Percentiles rank a stretch among this genome's conserved stretches.
These are phyloP conservation scores for Limosa lapponica DNA, from an alignment of 2,797 vertebrate genomes.

Conservation along the genomic window DNA sequence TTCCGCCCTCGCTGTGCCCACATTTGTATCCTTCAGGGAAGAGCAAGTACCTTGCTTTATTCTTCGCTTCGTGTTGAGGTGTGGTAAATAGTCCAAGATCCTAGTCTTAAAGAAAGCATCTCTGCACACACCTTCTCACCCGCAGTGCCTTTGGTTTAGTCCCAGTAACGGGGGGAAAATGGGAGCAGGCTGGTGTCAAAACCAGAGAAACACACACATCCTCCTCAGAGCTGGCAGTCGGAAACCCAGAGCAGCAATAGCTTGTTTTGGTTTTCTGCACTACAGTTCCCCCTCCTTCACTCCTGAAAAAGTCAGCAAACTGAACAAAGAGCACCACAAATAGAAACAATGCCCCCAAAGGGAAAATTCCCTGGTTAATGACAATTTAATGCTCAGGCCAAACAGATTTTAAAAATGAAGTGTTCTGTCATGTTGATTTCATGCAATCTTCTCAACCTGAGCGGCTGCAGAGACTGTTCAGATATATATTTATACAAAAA, in stretches of 20 bases:
- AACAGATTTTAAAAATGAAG: background rate
- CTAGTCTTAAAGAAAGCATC: rapidly evolving
- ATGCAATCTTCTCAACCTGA: background rate
- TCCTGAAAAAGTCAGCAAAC: background rate
- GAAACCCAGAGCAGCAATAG: background rate
- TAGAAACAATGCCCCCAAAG: background rate
- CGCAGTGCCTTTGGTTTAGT: background rate
- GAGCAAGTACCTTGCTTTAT: background rate
- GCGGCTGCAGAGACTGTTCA: background rate
- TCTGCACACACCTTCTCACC: background rate
- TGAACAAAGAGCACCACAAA: background rate
- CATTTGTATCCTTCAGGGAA: background rate
- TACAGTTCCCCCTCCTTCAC: background rate
- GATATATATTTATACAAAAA: background rate
- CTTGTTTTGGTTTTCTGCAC: background rate
- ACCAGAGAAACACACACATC: background rate
- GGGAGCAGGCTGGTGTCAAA: background rate
- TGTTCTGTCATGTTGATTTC: background rate
- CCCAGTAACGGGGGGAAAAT: background rate
- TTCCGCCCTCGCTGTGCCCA: background rate
- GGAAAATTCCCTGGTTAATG: background rate
- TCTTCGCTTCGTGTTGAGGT: rapidly evolving
- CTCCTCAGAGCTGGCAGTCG: rapidly evolving
- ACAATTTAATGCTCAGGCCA: background rate
- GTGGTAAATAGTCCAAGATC: background rate